Percentiles rank a stretch among this genome's conserved stretches.
Evolutionary conservation across 2,797 vertebrate species (phyloP).

Genomic region (Crenuchus spilurus): DNA sequence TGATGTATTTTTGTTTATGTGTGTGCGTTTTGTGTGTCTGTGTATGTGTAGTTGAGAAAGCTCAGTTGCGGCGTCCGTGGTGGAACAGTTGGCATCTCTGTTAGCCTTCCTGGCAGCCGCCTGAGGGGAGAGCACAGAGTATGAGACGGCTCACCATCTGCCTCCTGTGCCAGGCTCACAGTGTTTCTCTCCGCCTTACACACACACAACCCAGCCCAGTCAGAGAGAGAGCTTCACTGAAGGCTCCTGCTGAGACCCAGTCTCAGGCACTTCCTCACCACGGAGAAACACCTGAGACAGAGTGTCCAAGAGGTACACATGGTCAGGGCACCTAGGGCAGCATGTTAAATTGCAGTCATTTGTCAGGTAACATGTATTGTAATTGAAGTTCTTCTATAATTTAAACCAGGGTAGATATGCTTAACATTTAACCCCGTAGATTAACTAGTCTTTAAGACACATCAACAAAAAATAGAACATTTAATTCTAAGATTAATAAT

Average conservation of each 20-base stretch:
- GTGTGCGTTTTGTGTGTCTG: conserved; percentile 2
- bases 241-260: conserved; percentile 22
- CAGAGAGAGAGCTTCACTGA: conserved; percentile 21
- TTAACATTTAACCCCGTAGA: no score
- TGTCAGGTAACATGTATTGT: no score
- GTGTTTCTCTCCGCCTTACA: conserved; percentile 5
- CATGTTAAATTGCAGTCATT: not conserved
- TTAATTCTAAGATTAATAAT: no score
- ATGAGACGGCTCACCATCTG: conserved; percentile 56
- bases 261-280: conserved; percentile 24
- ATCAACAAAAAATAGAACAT: no score
- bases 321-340: not conserved
- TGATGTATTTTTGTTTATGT: conserved; percentile 13
- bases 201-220: conserved; percentile 24
- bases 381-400: no score
- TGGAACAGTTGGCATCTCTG: conserved; percentile 47
- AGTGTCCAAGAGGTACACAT: not conserved
- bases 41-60: conserved; percentile 16
- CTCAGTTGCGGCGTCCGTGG: conserved; percentile 13
- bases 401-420: no score
- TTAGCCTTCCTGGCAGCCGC: conserved; percentile 39
- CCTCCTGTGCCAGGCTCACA: conserved; percentile 35
- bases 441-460: no score
- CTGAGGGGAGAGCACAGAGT: conserved; percentile 40
- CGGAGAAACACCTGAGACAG: conserved; percentile 10